Percentiles rank a stretch among this genome's conserved stretches.
Evolutionary conservation across 1,140 invertebrate genomes (phyloP).

Genomic region (Cotesia vestalis): DNA sequence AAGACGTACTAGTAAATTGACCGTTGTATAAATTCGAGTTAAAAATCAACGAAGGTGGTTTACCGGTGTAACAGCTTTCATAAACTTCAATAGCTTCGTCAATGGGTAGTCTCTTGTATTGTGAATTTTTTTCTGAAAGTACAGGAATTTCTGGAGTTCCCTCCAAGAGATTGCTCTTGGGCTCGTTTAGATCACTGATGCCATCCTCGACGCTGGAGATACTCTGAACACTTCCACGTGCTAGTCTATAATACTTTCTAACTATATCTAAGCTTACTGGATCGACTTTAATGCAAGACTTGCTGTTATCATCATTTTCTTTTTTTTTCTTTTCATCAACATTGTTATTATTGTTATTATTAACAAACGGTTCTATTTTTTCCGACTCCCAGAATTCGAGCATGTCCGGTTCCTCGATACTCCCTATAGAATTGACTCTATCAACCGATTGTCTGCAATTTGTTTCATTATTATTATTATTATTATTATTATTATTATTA

Average conservation of each 20-base stretch:
- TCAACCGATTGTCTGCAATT: constrained; percentile 30
- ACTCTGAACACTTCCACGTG: constrained; percentile 45
- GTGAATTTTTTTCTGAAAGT: constrained; percentile 38
- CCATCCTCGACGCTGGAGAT: constrained; percentile 45
- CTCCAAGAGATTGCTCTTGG: not conserved
- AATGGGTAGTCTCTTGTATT: constrained; percentile 46
- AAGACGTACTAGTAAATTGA: constrained; percentile 21
- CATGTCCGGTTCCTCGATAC: constrained; percentile 63
- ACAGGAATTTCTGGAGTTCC: constrained; percentile 42
- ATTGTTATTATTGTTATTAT: constrained; percentile 41
- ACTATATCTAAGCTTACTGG: constrained; percentile 50
- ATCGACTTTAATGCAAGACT: constrained; percentile 36
- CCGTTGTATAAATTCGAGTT: constrained; percentile 43
- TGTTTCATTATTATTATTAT: constrained; percentile 20
- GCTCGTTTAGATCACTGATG: not conserved
- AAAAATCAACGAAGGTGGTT: constrained; percentile 45
- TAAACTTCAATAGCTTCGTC: constrained; percentile 63
- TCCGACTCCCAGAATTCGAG: constrained; percentile 63
- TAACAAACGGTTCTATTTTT: constrained; percentile 53
- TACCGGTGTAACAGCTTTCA: constrained; percentile 58
- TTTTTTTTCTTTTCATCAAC: constrained; percentile 45
- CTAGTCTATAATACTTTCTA: constrained; percentile 57
- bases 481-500: constrained; percentile 16
- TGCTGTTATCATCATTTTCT: constrained; percentile 41
- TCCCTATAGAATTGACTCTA: constrained; percentile 50